A percentile compares a stretch with the other conserved stretches of the same genome.
Evolutionary conservation across 2,113 vertebrate genomes (phyloP).

Genomic region (Archocentrus centrarchus): DNA sequence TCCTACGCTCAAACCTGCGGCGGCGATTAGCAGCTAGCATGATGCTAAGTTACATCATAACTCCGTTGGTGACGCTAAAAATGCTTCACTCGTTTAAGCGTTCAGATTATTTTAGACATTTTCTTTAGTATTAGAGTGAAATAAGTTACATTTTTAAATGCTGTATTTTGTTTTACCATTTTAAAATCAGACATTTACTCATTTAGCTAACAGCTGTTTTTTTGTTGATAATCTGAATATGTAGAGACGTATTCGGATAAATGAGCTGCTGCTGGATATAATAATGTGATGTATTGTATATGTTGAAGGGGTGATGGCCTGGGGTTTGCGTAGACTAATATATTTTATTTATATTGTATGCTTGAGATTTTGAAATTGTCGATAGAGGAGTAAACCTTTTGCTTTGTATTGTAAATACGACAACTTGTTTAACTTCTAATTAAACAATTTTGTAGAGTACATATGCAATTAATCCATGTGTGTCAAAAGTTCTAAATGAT

Average conservation of each 20-base stretch:
- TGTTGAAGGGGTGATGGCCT: not conserved
- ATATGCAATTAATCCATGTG: not conserved
- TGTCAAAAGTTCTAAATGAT: not conserved
- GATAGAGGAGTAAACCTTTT: not conserved
- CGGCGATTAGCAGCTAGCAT: slow-evolving; percentile 42
- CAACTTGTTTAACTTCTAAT: not conserved
- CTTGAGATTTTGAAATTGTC: not conserved
- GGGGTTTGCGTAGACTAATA: not conserved
- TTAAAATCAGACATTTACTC: not conserved
- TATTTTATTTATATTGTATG: not conserved
- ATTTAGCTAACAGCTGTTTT: not conserved
- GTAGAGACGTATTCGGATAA: fast-evolving
- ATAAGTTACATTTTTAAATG: not conserved
- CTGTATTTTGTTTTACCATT: fast-evolving
- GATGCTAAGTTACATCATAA: slow-evolving; percentile 28
- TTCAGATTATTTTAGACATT: not conserved
- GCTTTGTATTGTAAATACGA: not conserved
- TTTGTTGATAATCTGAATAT: not conserved
- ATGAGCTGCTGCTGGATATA: not conserved
- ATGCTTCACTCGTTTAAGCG: not conserved
- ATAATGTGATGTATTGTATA: not conserved
- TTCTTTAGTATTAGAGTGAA: not conserved
- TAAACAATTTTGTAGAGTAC: not conserved
- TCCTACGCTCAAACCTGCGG: not conserved
- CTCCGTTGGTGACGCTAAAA: not conserved